Conservation (phyloP, 2,888 invertebrate genomes). For the Seira sanloemensis region DNA sequence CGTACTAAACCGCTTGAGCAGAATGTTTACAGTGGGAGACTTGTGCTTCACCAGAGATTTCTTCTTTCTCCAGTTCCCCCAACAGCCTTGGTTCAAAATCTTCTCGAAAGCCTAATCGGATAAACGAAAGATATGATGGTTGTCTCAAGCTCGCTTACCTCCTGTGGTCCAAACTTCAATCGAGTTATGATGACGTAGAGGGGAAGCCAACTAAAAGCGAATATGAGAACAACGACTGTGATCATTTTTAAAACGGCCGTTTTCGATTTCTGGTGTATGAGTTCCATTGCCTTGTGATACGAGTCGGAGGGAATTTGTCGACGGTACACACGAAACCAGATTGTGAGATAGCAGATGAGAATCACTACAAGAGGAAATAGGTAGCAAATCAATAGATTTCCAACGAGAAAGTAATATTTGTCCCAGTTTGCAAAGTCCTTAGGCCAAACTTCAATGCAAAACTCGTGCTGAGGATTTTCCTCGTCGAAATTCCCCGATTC, state of each 20-base stretch:
- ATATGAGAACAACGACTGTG: conserved; percentile 78
- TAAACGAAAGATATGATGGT: conserved; percentile 75
- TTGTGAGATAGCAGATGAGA: conserved; percentile 78
- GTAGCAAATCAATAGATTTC: conserved; percentile 78
- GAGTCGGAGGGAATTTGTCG: conserved; percentile 76
- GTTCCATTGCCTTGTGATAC: conserved; percentile 70
- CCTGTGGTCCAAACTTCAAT: conserved; percentile 75
- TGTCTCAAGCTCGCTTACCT: conserved; percentile 73
- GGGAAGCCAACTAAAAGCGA: conserved; percentile 79
- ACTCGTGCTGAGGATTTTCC: conserved; percentile 82
- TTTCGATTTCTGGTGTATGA: conserved; percentile 75
- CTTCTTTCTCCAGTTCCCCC: conserved; percentile 1
- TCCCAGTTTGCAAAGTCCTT: conserved; percentile 74
- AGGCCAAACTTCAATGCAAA: conserved; percentile 78
- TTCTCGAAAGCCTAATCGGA: conserved; percentile 78
- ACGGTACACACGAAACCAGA: conserved; percentile 77
- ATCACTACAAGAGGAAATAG: conserved; percentile 78
- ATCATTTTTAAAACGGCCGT: conserved; percentile 78
- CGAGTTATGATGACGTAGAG: conserved; percentile 77
- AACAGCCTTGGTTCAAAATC: conserved; percentile 43
- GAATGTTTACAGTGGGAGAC: conserved; percentile 40
- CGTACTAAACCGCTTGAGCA: conserved; percentile 39
- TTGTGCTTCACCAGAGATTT: conserved; percentile 28
- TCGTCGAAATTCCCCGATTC: conserved; percentile 84
- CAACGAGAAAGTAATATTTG: conserved; percentile 78